Conservation (phyloP, 2,113 vertebrate species). For the Lanius ludovicianus region DNA sequence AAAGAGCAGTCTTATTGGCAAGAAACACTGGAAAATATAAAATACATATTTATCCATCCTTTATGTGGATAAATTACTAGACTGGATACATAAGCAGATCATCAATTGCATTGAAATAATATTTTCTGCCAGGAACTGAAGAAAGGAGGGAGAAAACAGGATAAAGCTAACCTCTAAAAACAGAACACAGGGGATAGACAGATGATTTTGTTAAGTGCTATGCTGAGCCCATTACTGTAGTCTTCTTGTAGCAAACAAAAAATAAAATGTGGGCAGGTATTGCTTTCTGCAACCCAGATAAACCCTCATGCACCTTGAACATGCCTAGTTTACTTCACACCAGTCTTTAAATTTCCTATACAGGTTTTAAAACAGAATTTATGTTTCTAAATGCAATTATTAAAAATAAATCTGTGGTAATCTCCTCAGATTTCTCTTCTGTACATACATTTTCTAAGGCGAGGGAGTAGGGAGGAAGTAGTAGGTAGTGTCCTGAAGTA, state of each 20-base stretch:
- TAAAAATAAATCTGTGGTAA: conserved; percentile 40
- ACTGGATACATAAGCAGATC: neutral
- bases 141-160: neutral
- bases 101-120: neutral
- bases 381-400: neutral
- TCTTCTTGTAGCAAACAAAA: neutral
- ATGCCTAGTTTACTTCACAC: neutral
- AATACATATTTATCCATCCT: neutral
- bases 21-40: neutral
- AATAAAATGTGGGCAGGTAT: neutral
- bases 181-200: neutral
- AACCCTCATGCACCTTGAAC: neutral
- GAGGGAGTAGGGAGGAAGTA: neutral
- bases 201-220: neutral
- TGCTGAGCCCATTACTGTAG: neutral
- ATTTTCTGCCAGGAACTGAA: neutral
- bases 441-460: neutral
- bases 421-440: conserved; percentile 27
- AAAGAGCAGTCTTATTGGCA: neutral
- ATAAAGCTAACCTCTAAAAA: neutral
- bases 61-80: neutral
- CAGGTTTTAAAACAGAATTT: neutral
- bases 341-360: neutral
- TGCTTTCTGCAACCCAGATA: neutral
- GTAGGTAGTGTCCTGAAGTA: neutral